Evolutionary conservation across 1,140 invertebrate species (phyloP), one percentile per base, ranked within the genome.

Genomic region (Mercenaria mercenaria): DNA sequence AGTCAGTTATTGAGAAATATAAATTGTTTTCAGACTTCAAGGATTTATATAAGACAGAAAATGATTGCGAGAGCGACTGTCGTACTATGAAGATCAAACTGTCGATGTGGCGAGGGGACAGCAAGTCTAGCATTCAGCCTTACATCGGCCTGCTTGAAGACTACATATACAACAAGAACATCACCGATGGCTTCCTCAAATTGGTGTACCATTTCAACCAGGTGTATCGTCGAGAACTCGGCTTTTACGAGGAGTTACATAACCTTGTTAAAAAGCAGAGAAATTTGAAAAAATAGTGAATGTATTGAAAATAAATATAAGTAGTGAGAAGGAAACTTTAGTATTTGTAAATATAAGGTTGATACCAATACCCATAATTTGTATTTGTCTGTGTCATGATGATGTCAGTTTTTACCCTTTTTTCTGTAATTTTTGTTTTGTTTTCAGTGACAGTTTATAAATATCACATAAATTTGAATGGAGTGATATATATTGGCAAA

Each of bases 151-250:
- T 74, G 15, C 67, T 85, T 15, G 83, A 74, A 6, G 67, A 85
- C 13, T 85, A 85, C 50, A 29, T 37, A 11, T n/a, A 56, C 11
- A 23, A 85, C 18, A 29, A 76, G 32, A 67, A 43, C 2, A 74
- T 85, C 41, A 74, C 83, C 0, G 50, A 74, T 50, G 83, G 83
- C 18, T 74, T 85, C 32, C 20, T 85, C 23, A 85, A 85, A 29
- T 26, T 85, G 0, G 83, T 85, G 2, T 85, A 74, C 34, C 64
- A 85, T 26, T 85, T 74, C 37, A 85, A 74, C 32, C 61, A 85
- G 32, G 83, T 82, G 10, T 61, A 41, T 18, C n/a, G 34, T 11
- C 39, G 39, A 13, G 59, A 82, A 2, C 34, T 82, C 4, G 23
- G 23, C 6, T 39, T 39, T 15, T 82, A 82, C 59, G 59, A 52